phyloP scores from a whole-genome alignment of 2,888 invertebrate species.

The Stenichneumon culpator region DNA sequence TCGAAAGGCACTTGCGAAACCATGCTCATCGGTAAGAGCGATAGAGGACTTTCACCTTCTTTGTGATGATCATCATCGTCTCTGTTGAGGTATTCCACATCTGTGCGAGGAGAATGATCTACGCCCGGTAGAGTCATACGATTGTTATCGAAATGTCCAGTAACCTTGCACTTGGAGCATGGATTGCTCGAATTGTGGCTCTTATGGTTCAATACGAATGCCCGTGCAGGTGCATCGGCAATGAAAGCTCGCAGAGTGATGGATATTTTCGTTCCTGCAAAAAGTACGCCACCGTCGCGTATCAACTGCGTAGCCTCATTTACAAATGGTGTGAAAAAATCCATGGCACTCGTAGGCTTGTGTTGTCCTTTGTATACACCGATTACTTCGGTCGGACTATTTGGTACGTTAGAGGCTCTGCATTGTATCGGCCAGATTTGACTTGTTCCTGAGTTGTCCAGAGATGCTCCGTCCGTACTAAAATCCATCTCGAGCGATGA shows the following conservation, averaged over 20 bases:
- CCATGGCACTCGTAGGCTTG: constrained; percentile 64
- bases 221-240: constrained; percentile 72
- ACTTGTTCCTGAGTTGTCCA: constrained; percentile 36
- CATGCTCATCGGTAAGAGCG: constrained; percentile 57
- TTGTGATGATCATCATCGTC: constrained; percentile 61
- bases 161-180: constrained; percentile 69
- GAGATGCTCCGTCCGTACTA: constrained; percentile 58
- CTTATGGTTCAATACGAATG: constrained; percentile 61
- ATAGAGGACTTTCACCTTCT: constrained; percentile 52
- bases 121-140: constrained; percentile 63
- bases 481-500: constrained; percentile 54
- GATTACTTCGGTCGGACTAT: constrained; percentile 52
- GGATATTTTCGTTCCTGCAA: constrained; percentile 24
- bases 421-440: constrained; percentile 69
- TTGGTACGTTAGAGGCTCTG: constrained; percentile 40
- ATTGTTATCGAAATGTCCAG: constrained; percentile 57
- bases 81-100: constrained; percentile 63
- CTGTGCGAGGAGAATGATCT: constrained; percentile 56
- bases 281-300: constrained; percentile 51
- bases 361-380: constrained; percentile 68
- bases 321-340: constrained; percentile 64
- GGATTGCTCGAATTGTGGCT: constrained; percentile 64
- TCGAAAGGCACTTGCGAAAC: constrained; percentile 68
- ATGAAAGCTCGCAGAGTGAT: constrained; percentile 61
- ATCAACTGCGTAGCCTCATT: constrained; percentile 57